phyloP scores from a whole-genome alignment of 2,888 invertebrate species.

The Panorpa germanica region DNA sequence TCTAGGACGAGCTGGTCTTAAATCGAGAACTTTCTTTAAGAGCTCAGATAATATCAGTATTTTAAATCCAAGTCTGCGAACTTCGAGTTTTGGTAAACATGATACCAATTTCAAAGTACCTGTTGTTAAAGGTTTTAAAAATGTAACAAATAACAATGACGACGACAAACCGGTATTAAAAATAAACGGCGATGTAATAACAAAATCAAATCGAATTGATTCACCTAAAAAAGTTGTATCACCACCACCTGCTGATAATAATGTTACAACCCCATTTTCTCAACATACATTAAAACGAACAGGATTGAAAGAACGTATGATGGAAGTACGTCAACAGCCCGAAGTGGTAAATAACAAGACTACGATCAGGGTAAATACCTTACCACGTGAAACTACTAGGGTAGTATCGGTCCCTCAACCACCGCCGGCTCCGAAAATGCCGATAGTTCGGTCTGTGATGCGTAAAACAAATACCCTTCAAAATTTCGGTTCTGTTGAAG shows the following conservation, averaged over 20 bases:
- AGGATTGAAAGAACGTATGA: conserved; percentile 24
- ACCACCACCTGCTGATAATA: conserved; percentile 5
- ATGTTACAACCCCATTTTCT: conserved; percentile 23
- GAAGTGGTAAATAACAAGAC: conserved; percentile 4
- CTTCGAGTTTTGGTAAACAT: too few relatives aligned
- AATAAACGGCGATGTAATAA: too few relatives aligned
- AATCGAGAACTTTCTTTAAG: too few relatives aligned
- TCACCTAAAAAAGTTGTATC: conserved; percentile 3
- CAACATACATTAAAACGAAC: conserved; percentile 28
- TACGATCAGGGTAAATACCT: too few relatives aligned
- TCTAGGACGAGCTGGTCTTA: too few relatives aligned
- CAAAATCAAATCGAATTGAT: too few relatives aligned
- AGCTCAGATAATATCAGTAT: too few relatives aligned
- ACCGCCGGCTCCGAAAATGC: conserved; percentile 21
- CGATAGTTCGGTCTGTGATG: conserved; percentile 15
- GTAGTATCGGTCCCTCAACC: conserved; percentile 13
- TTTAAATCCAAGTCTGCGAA: too few relatives aligned
- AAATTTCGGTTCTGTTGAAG: conserved; percentile 22
- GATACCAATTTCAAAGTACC: too few relatives aligned
- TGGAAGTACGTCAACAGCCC: conserved; percentile 13
- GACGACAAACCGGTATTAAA: neutral
- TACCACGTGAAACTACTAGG: too few relatives aligned
- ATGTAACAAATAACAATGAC: conserved; percentile 2
- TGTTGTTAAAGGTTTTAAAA: conserved; percentile 22
- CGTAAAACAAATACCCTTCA: too few relatives aligned